phyloP scores from a whole-genome alignment of 2,888 invertebrate genomes.

The Onchidella celtica region DNA sequence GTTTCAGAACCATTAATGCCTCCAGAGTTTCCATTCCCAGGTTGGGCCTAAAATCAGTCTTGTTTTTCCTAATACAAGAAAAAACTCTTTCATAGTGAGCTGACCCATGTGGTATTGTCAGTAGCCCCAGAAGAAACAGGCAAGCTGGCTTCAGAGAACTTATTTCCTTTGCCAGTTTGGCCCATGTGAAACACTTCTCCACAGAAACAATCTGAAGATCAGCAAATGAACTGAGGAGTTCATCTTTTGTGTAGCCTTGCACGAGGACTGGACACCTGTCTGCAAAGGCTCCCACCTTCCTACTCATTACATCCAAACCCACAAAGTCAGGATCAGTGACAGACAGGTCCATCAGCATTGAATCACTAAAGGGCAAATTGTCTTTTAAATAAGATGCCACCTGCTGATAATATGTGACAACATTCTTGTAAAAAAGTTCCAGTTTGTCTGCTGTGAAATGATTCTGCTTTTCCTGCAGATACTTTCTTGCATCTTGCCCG shows the following conservation, averaged over 20 bases:
- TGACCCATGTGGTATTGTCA: too few species aligned
- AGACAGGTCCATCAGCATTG: background rate
- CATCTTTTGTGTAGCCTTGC: background rate
- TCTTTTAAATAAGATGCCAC: background rate
- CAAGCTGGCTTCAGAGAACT: too few species aligned
- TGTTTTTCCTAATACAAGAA: too few species aligned
- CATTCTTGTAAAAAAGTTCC: background rate
- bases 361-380: background rate
- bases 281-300: background rate
- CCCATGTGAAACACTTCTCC: too few species aligned
- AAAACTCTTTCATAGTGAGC: too few species aligned
- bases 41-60: too few species aligned
- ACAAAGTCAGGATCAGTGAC: background rate
- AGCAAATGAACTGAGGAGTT: background rate
- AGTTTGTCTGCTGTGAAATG: background rate
- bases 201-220: too few species aligned
- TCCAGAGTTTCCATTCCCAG: too few species aligned
- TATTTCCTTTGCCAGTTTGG: too few species aligned
- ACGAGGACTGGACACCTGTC: background rate
- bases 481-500: background rate
- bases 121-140: too few species aligned
- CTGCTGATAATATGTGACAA: background rate
- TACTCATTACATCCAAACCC: background rate
- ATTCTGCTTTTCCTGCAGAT: background rate
- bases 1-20: too few species aligned